Base-by-base conservation (phyloP, 2,113 vertebrate genomes). In the Chionomys nivalis region DNA sequence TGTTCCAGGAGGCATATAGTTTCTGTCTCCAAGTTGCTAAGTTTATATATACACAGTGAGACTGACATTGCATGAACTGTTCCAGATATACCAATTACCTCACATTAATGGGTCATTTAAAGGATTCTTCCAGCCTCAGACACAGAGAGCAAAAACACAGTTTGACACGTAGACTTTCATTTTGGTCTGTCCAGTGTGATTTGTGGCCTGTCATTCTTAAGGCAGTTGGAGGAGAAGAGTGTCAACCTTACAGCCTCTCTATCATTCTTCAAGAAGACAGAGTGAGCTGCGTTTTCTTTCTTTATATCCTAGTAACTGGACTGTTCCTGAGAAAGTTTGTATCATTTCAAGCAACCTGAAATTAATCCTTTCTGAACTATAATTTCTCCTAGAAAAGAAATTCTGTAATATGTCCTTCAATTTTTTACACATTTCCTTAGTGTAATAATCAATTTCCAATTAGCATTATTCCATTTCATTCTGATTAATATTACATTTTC, bases 91-190 rank as follows among this genome's bases (percentile, higher is more conserved):
- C 91, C 92, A 97, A 83, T 96, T 94, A 93, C 52, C 94, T 65
- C 66, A 58, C 52, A 89, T 94, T 94, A 97, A 91, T 70, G 17
- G 89, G 93, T 39, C 91, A 31, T 95, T 98, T 96, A 94, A 96
- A 76, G 96, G 39, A 33, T 87, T 70, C 82, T 33, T 95, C 96
- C 72, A 96, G 89, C 73, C 82, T 81, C 75, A 97, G 77, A 87
- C 8, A 75, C 42, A 83, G 47, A 83, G 12, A 10, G 36, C 8
- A 28, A 63, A 89, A 93, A 79, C 28, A 81, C 66, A 95, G 4
- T 47, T 87, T 96, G 94, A 96, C 88, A 93, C 55, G 73, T 0
- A 63, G 91, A 96, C 79, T 89, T 97, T 96, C 86, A 96, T 96
- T 97, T 97, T 79, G 96, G 96, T 28, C 90, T 93, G 90, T 87